A percentile compares a stretch with the other conserved stretches of the same genome.
These are phyloP conservation scores for Chondrilla cf. caribensis DNA, from an alignment of 37 sponge, comb jelly and placozoan genomes.

Conservation along the genomic window DNA sequence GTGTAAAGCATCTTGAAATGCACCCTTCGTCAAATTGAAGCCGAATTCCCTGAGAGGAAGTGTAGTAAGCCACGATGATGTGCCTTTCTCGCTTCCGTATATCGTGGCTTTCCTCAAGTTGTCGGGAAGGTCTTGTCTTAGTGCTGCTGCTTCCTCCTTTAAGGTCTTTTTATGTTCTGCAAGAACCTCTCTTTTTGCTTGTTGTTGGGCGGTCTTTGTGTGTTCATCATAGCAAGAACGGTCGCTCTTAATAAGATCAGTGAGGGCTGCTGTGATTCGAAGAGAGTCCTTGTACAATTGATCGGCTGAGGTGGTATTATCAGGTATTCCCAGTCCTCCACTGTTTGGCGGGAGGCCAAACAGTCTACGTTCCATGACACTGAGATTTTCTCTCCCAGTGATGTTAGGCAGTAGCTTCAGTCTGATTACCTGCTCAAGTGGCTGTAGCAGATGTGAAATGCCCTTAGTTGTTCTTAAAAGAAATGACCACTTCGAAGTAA, in stretches of 20 bases:
- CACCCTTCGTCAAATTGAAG: constrained; percentile 20
- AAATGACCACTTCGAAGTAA: neutral
- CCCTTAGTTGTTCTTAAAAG: neutral
- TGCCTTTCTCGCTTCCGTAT: constrained; percentile 12
- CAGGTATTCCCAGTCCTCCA: neutral
- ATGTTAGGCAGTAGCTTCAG: neutral
- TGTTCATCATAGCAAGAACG: too few relatives aligned
- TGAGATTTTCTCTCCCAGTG: neutral
- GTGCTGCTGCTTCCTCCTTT: too few relatives aligned
- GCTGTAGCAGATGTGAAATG: neutral
- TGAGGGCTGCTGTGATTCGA: neutral
- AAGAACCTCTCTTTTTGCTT: too few relatives aligned
- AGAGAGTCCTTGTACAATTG: neutral
- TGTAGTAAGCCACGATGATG: constrained; percentile 23
- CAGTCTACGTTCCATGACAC: neutral
- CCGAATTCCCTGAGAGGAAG: neutral
- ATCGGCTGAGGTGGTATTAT: neutral
- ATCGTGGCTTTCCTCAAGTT: neutral
- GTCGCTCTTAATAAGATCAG: neutral
- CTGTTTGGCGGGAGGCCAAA: neutral
- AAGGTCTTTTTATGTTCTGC: too few relatives aligned
- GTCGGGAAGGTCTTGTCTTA: neutral
- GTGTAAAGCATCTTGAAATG: constrained; percentile 3
- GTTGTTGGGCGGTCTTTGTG: too few relatives aligned
- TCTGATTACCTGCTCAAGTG: neutral